Evolutionary conservation across 2,797 vertebrate species (phyloP).

Genomic region (Muraenolepis orangiensis): DNA sequence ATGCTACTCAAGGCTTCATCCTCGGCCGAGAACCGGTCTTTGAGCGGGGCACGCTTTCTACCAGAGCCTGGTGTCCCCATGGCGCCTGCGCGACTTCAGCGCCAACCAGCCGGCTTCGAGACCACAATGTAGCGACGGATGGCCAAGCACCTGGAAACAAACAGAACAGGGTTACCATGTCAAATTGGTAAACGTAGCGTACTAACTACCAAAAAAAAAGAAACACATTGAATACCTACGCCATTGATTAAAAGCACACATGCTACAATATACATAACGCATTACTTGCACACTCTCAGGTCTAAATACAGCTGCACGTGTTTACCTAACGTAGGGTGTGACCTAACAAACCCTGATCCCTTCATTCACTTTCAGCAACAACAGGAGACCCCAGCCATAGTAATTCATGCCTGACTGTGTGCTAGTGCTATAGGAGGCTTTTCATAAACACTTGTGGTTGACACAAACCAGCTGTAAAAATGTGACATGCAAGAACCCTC

Average conservation of each 20-base stretch:
- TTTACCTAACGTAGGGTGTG: background rate
- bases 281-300: background rate
- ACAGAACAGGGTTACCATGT: background rate
- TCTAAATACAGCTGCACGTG: background rate
- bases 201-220: background rate
- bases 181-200: background rate
- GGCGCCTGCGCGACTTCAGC: constrained; percentile 48
- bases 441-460: constrained; percentile 49
- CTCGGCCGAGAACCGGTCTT: constrained; percentile 97
- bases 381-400: constrained; percentile 32
- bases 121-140: constrained; percentile 14
- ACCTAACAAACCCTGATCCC: constrained; percentile 13
- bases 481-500: constrained; percentile 27
- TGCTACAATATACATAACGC: background rate
- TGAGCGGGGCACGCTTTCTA: constrained; percentile 92
- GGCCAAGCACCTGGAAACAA: constrained; percentile 31
- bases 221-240: background rate
- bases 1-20: constrained; percentile 96
- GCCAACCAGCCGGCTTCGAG: constrained; percentile 25
- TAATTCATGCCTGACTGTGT: constrained; percentile 38
- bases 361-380: constrained; percentile 26
- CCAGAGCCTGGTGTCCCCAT: constrained; percentile 97
- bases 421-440: constrained; percentile 31
- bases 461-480: constrained; percentile 52
- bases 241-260: background rate